Base-by-base conservation (phyloP, 2,888 invertebrate species). In the Ectemnius continuus region DNA sequence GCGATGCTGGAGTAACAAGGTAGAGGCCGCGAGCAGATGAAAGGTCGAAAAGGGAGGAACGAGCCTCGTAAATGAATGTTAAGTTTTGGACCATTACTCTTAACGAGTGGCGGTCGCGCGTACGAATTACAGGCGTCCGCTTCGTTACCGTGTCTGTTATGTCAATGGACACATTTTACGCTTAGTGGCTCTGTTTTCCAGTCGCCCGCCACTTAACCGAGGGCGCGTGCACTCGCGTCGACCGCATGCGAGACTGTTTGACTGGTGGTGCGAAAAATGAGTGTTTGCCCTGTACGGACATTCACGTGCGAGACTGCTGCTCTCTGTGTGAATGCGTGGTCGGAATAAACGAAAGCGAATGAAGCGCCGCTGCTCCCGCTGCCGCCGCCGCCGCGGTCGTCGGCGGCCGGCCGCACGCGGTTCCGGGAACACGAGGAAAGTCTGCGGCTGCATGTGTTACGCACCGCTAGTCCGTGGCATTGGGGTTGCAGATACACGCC, bases 401-500 rank as follows among this genome's bases (percentile, higher is more conserved):
- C 46, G 1, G 20, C 13, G 18, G 14, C 59, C 45, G 5, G 36
- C 20, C 46, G 16, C 61, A 47, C 48, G 18, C 58, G 70, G 64
- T 78, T 47, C 46, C 60, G 48, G 48, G 47, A 57, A 67, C 36
- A 58, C 11, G 73, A 73, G 71, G 61, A 73, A 72, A 64, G 63
- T 52, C 57, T 66, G 59, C 67, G 65, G 62, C 16, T 13, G 11
- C 36, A 57, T 26, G 59, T 18, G 26, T 61, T 26, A 66, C 71
- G 66, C 57, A 48, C 59, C 67, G 61, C 61, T 52, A 67, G 63
- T 67, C 64, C 67, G 72, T 70, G 74, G 69, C 67, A 68, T 75
- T 73, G 74, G 69, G 76, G 77, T 81, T 77, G 73, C 72, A 62
- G 60, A 57, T 73, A 67, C 79, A 72, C 72, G 60, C n/a, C 61